Evolutionary conservation across 2,797 vertebrate genomes (phyloP), one percentile per base, ranked within the genome.

Genomic region (Parauchenoglanis punctatus): DNA sequence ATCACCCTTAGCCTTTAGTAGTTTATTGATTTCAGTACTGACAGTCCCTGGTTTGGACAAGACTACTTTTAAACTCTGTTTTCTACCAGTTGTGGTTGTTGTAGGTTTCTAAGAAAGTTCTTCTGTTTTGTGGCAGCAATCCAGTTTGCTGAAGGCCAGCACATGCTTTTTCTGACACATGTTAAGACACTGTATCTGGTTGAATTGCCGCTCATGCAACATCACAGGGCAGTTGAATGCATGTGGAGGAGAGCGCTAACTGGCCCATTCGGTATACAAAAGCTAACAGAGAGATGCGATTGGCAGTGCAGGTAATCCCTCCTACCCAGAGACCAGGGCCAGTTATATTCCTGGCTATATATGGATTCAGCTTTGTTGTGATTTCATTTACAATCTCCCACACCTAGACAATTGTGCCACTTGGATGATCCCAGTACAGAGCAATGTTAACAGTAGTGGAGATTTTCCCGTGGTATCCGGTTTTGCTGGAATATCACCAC

Each of bases 61-160:
- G 67, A 28, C 12, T 81, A 10, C 20, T 18, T 63, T 31, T 52
- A 52, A 83, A 52, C n/a, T 58, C 44, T 40, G 18, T 28, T 81
- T 63, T 81, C n/a, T 49, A 52, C 46, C 7, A 67, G 61, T 63
- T 58, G 54, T 59, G 28, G n/a, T 80, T 59, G 54, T 59, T 61
- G 35, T 68, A 83, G 3, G 23, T 81, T 81, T 81, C 40, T 63
- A 81, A 83, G 46, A 23, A 17, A 52, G 63, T 68, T 67, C 17
- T 49, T 52, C n/a, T 67, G 61, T 28, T 68, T 83, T 67, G 63
- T 83, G 81, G 81, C 81, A 83, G 63, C 46, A 68, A 31, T 83
- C 81, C 81, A 83, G 81, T 83, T 83, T 83, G 81, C 81, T 83
- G n/a, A 68, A 83, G 81, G 81, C 81, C 46, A 83, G n/a, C 46